Evolutionary conservation across 2,113 vertebrate species (phyloP).

Genomic region (Lathamus discolor): DNA sequence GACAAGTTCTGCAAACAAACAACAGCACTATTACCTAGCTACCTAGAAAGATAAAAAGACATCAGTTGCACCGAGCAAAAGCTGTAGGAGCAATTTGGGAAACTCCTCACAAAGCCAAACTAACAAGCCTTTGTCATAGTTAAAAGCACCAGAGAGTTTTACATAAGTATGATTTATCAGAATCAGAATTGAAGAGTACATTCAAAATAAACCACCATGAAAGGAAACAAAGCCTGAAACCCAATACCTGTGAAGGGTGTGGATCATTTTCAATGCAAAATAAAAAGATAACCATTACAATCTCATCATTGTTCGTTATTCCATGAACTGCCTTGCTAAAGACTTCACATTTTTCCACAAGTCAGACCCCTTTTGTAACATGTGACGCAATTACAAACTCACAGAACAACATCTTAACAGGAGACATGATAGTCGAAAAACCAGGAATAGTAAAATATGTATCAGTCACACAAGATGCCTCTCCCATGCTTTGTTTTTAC

Average conservation of each 20-base stretch:
- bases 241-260: not conserved
- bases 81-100: not conserved
- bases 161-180: not conserved
- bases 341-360: not conserved
- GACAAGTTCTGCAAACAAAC: not conserved
- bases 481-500: not conserved
- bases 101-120: not conserved
- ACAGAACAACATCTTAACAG: not conserved
- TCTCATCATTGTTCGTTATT: not conserved
- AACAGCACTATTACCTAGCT: not conserved
- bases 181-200: not conserved
- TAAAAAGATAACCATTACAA: not conserved
- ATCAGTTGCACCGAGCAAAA: not conserved
- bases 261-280: conserved; percentile 39
- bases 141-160: not conserved
- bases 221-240: not conserved
- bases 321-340: not conserved
- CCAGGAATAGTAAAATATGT: not conserved
- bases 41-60: not conserved
- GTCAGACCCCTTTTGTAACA: not conserved
- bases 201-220: not conserved
- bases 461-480: not conserved
- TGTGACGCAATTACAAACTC: not conserved
- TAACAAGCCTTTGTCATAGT: not conserved
- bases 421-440: not conserved